Evolutionary conservation across 2,113 vertebrate species (phyloP), one percentile per base, ranked within the genome.

Genomic region (Chrysochloris asiatica): DNA sequence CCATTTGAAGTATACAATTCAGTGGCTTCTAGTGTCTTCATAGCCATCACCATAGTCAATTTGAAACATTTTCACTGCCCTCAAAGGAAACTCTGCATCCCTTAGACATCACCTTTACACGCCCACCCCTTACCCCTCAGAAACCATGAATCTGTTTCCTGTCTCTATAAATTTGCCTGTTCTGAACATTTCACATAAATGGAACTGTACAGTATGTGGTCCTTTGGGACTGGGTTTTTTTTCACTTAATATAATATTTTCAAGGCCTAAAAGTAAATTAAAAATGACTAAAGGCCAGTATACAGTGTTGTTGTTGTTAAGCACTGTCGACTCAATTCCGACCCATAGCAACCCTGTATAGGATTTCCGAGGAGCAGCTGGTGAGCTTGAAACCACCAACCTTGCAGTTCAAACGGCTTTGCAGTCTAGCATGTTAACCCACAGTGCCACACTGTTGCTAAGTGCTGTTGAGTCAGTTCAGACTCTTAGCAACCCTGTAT

Each of bases 181-280:
- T 73, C 33, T 47, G 38, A 50, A 36, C 65, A 41, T 65, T 89
- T 67, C 33, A 0, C 47, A 6, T 43, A 63, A 67, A 38, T 59
- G 7, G 52, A 82, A 63, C 59, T 8, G 43, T 9, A 26, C 3
- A 33, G 38, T 21, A 1, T 8, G 2, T 59, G 16, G 7, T 26
- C 6, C 10, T 92, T 71, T 43, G 45, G 65, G 56, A 47, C 47
- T 80, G 65, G 8, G 12, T 71, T 69, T 59, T 87, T 88, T 78
- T 85, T 10, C 52, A 63, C 12, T 82, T 38, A 61, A 26, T 61
- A 50, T 21, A 36, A 28, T 86, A 17, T 80, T 88, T 88, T 81
- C 72, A 56, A 81, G 38, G 59, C 33, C 45, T 71, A 33, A 59
- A 47, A 91, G 80, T 86, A 76, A 91, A 91, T 12, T 43, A 69